Evolutionary conservation across 2,797 vertebrate genomes (phyloP).

Genomic region (Sternarchorhynchus goeldii): DNA sequence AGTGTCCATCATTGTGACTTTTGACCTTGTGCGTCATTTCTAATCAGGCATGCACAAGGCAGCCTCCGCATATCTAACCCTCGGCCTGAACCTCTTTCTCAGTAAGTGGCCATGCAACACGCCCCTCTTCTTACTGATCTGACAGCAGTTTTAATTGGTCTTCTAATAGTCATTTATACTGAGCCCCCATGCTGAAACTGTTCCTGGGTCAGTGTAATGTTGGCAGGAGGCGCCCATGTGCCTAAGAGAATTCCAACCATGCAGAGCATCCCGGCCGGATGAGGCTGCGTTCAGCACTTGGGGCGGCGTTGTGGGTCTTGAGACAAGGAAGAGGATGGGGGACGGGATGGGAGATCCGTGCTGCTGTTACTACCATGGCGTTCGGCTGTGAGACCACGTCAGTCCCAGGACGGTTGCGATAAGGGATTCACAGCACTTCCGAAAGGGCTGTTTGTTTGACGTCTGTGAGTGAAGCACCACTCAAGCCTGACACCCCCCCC

Average conservation of each 20-base stretch:
- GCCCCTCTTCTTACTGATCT: not conserved
- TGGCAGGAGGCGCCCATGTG: not conserved
- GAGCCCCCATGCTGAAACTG: not conserved
- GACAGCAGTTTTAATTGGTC: not conserved
- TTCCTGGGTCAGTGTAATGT: constrained; percentile 3
- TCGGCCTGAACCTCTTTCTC: constrained; percentile 7
- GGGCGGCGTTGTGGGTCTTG: too few species aligned
- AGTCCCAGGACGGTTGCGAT: constrained; percentile 34
- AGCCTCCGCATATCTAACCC: constrained; percentile 27
- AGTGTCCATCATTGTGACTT: constrained; percentile 50
- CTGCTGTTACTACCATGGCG: constrained; percentile 22
- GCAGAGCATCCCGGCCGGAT: constrained; percentile 23
- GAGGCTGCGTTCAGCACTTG: not conserved
- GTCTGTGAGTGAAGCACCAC: constrained; percentile 27
- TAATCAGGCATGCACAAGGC: constrained; percentile 47
- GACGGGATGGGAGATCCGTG: not conserved
- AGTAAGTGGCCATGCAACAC: not conserved
- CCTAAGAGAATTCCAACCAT: constrained; percentile 31
- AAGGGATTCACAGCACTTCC: constrained; percentile 53
- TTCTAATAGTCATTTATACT: too few species aligned
- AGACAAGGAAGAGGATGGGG: too few species aligned
- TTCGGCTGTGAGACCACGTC: constrained; percentile 22
- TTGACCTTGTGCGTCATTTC: constrained; percentile 52
- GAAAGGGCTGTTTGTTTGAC: constrained; percentile 49
- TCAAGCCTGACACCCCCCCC: not conserved